Evolutionary conservation across 2,888 invertebrate species (phyloP).

Genomic region (Sepiola atlantica): DNA sequence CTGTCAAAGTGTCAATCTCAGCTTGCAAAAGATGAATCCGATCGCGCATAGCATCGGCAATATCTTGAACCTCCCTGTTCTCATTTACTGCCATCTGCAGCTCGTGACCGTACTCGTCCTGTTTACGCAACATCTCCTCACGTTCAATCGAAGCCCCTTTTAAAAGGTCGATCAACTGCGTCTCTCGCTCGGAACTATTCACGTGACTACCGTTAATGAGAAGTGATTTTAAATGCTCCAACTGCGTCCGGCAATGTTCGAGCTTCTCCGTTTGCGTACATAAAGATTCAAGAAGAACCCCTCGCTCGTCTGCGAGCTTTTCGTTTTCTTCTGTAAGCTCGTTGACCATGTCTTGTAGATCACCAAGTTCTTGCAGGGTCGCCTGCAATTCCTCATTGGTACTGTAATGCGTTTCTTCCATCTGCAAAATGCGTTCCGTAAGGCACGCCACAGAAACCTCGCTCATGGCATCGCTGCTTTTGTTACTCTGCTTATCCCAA

Average conservation of each 20-base stretch:
- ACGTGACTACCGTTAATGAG: slow-evolving; percentile 72
- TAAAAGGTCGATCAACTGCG: slow-evolving; percentile 86
- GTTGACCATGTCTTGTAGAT: slow-evolving; percentile 88
- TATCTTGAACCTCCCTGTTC: slow-evolving; percentile 64
- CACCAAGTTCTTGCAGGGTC: slow-evolving; percentile 92
- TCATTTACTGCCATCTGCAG: slow-evolving; percentile 76
- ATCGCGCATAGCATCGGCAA: slow-evolving; percentile 80
- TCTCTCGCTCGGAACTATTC: slow-evolving; percentile 74
- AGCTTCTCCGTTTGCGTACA: slow-evolving; percentile 93
- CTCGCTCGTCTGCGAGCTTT: slow-evolving; percentile 89
- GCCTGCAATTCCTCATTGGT: slow-evolving; percentile 81
- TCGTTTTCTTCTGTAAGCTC: slow-evolving; percentile 92
- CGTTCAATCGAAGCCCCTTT: slow-evolving; percentile 77
- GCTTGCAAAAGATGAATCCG: slow-evolving; percentile 82
- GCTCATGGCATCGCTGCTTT: slow-evolving; percentile 81
- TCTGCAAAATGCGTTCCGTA: slow-evolving; percentile 93
- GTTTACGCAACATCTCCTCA: slow-evolving; percentile 78
- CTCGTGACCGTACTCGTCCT: slow-evolving; percentile 85
- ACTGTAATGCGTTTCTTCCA: slow-evolving; percentile 89
- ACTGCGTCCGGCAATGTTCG: slow-evolving; percentile 88
- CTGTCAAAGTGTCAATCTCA: slow-evolving; percentile 82
- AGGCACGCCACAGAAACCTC: slow-evolving; percentile 89
- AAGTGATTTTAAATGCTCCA: slow-evolving; percentile 88
- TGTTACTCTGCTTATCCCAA: slow-evolving; percentile 93
- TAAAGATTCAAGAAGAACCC: slow-evolving; percentile 89